Conservation (phyloP, 2,888 invertebrate genomes). For the Heliconius ethilla region DNA sequence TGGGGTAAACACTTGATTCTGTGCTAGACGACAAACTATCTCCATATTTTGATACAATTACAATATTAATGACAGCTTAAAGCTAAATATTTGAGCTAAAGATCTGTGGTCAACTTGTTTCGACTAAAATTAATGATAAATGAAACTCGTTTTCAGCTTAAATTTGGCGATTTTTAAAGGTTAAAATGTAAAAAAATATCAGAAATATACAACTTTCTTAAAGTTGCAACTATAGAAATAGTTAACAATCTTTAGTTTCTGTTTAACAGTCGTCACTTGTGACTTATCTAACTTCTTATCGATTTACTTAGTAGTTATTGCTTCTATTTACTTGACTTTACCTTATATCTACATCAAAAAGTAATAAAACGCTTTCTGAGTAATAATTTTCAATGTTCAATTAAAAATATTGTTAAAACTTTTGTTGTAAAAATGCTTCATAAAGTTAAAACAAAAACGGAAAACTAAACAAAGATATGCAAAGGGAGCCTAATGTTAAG, state of each 20-base stretch:
- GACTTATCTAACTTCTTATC: constrained; percentile 17
- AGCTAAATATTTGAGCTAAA: neutral
- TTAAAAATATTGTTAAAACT: constrained; percentile 34
- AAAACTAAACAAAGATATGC: too few species aligned
- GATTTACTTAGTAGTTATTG: constrained; percentile 25
- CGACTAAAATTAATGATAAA: neutral
- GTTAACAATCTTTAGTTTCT: constrained; percentile 23
- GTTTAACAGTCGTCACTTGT: constrained; percentile 18
- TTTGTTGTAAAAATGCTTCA: constrained; percentile 26
- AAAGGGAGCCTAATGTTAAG: too few species aligned
- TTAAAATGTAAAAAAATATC: neutral
- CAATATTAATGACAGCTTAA: neutral
- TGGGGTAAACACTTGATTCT: constrained; percentile 22
- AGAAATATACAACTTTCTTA: neutral
- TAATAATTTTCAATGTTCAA: constrained; percentile 25
- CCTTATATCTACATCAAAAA: constrained; percentile 30
- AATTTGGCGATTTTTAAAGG: neutral
- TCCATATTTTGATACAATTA: constrained; percentile 2
- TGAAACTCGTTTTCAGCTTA: too few species aligned
- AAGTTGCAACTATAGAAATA: constrained; percentile 6
- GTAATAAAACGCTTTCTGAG: constrained; percentile 33
- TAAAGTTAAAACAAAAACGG: constrained; percentile 15
- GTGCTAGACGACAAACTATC: neutral
- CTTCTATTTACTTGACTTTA: constrained; percentile 11
- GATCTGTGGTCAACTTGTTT: neutral